Percentiles rank a stretch among this genome's conserved stretches.
phyloP scores from a whole-genome alignment of 2,113 vertebrate species.

The Lucifuga dentata region DNA sequence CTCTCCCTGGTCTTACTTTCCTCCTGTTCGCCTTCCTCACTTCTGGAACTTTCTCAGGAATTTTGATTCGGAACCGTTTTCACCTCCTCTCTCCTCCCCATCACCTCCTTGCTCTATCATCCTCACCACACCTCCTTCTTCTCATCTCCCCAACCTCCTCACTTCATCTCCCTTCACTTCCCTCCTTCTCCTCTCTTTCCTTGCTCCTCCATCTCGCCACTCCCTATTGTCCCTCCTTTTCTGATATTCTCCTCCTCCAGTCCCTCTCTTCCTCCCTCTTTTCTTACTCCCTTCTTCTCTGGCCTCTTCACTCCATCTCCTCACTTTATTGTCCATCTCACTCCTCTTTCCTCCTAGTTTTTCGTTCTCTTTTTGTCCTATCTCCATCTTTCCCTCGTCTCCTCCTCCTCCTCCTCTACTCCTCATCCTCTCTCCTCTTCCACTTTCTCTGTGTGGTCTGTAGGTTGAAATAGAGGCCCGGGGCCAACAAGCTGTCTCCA shows the following conservation, averaged over 20 bases:
- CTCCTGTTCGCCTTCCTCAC: background rate
- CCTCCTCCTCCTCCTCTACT: background rate
- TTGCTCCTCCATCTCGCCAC: background rate
- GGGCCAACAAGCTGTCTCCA: constrained; percentile 75
- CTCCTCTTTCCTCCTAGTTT: background rate
- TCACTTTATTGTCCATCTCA: no score
- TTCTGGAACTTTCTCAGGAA: no score
- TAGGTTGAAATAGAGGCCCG: constrained; percentile 69
- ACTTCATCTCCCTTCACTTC: background rate
- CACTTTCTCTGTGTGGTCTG: constrained; percentile 60
- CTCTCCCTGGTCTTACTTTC: background rate
- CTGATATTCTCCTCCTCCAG: background rate
- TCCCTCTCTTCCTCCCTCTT: background rate
- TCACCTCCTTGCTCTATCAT: background rate
- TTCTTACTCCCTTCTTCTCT: background rate
- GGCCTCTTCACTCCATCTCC: background rate
- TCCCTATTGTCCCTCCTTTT: constrained; percentile 1
- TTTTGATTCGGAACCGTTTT: no score
- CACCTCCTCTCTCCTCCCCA: background rate
- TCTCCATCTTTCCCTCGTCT: background rate
- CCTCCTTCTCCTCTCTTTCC: background rate
- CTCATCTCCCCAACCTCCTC: background rate
- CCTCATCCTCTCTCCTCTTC: background rate
- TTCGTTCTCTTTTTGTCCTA: constrained; percentile 12
- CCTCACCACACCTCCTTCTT: background rate